Evolutionary conservation across 2,888 invertebrate species (phyloP), one percentile per base, ranked within the genome.

Genomic region (Amphiduros pacificus): DNA sequence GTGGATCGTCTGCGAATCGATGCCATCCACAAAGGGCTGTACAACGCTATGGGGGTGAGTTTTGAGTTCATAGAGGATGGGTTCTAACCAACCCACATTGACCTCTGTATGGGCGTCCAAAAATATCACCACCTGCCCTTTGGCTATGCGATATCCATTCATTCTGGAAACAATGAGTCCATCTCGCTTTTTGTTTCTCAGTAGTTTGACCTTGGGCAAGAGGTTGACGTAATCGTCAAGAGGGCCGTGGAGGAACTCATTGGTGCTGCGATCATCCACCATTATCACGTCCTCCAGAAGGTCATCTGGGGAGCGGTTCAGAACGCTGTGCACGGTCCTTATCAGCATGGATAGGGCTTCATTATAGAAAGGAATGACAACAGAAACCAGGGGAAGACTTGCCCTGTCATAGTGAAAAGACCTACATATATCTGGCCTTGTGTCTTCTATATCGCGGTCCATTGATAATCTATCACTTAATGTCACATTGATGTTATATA

Each of bases 21-120:
- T 66, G 14, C 71, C 71, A 29, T 71, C 71, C 2, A 71, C 65
- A 44, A 70, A 70, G n/a, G 71, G 71, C 55, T 70, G 70, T 14
- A 71, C 58, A 28, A 71, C 64, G 31, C 63, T 65, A 17, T 65
- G 41, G 2, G 70, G 71, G 22, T 66, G 61, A 27, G 51, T 54
- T 36, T 41, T 40, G 24, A 71, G 61, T 29, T 70, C 63, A 20
- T 60, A 61, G 5, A 68, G 53, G 3, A 70, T 44, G 1, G 71
- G 71, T 40, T 70, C 68, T 55, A 71, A 55, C 71, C 71, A 71
- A 22, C 71, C 70, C 0, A 49, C 65, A 24, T 66, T 66, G 9
- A 36, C 58, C 59, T 70, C 70, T 6, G 64, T 63, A 51, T 70
- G 70, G 5, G 70, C 70, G 55, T 70, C 70, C 14, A 70, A 60